A percentile compares a stretch with the other conserved stretches of the same genome.
phyloP scores from a whole-genome alignment of 2,888 invertebrate species.

The Norana najaformis region DNA sequence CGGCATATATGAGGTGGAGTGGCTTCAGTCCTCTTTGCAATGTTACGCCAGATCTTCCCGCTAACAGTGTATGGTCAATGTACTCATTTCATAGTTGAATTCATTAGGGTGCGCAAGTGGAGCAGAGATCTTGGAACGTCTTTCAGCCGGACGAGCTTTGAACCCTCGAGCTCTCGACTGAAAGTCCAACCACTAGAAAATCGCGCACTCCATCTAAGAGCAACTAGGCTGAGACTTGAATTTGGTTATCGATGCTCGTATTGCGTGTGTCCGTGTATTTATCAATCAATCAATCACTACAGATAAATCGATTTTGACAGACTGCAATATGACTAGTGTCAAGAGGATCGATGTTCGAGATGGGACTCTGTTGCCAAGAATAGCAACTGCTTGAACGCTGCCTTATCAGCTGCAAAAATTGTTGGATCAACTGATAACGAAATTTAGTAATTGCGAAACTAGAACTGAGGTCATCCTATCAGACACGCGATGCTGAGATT shows the following conservation, averaged over 20 bases:
- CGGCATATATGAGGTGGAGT: background rate
- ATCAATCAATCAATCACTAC: background rate
- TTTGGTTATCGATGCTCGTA: no score
- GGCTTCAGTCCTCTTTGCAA: background rate
- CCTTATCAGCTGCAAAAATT: background rate
- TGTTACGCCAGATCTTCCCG: background rate
- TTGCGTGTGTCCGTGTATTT: no score
- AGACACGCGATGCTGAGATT: no score
- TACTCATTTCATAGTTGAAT: background rate
- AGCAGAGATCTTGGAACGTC: background rate
- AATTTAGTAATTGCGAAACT: background rate
- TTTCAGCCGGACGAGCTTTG: background rate
- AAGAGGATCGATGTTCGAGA: background rate
- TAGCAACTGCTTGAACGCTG: background rate
- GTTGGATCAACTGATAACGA: background rate
- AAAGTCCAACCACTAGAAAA: no score
- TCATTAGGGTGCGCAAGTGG: background rate
- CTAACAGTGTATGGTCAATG: background rate
- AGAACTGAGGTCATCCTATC: background rate
- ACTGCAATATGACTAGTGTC: background rate
- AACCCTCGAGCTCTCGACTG: no score
- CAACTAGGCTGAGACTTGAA: no score
- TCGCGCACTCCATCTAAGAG: no score
- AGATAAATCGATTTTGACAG: background rate
- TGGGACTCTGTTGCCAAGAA: background rate